phyloP scores from a whole-genome alignment of 2,888 invertebrate species.

The Drosophila helvetica region DNA sequence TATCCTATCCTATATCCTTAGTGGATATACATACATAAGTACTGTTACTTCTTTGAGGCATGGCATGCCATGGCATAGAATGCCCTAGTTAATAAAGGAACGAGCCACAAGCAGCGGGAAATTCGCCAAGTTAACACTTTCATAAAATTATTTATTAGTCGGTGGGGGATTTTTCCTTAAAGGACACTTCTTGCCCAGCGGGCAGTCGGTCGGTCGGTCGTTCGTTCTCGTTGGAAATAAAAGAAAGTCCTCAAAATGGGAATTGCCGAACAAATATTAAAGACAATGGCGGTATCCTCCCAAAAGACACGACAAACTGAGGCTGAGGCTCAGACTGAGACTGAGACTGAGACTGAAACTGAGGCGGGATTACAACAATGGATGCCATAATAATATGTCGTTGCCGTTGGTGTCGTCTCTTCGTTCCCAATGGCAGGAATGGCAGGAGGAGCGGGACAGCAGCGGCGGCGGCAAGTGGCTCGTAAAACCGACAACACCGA shows the following conservation, averaged over 20 bases:
- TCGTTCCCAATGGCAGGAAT: conserved; percentile 24
- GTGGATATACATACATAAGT: too few relatives aligned
- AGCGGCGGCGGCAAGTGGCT: conserved; percentile 69
- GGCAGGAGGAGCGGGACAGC: background rate
- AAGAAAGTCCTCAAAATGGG: conserved; percentile 47
- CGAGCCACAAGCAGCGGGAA: conserved; percentile 37
- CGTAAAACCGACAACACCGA: conserved; percentile 77
- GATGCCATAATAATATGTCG: conserved; percentile 69
- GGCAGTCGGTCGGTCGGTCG: conserved; percentile 14
- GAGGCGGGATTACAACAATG: conserved; percentile 68
- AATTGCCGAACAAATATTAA: conserved; percentile 70
- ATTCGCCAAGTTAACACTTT: conserved; percentile 74
- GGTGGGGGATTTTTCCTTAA: conserved; percentile 10
- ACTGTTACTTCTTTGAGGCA: background rate
- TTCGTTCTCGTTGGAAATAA: conserved; percentile 50
- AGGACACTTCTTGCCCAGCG: conserved; percentile 36
- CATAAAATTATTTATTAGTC: conserved; percentile 75
- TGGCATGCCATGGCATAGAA: conserved; percentile 21
- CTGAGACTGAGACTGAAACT: conserved; percentile 17
- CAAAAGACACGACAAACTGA: background rate
- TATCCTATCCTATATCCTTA: background rate
- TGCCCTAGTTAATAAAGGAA: conserved; percentile 55
- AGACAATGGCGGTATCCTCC: conserved; percentile 54
- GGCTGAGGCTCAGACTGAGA: background rate
- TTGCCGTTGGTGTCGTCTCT: conserved; percentile 34